Base-by-base conservation (phyloP, 2,888 invertebrate species). In the Allygus modestus region DNA sequence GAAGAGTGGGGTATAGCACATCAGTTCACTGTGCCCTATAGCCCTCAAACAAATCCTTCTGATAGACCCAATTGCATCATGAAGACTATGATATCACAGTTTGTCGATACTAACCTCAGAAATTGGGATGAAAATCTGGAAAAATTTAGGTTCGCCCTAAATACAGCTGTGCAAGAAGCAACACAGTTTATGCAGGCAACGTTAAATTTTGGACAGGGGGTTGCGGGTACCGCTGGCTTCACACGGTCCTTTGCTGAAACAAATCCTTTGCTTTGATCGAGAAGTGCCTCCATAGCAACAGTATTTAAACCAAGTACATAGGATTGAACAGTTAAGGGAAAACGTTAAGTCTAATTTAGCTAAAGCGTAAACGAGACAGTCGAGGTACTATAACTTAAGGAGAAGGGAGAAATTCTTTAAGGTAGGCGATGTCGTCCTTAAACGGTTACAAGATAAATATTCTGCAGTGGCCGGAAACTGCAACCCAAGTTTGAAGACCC, bases 51-150 rank as follows among this genome's bases (percentile, higher is more conserved):
- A 7, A 90, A 90, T 82, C 89, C 89, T 0, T 89, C 88, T 0
- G 89, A 90, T 85, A 43, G 89, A 7, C 84, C 87, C 0, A 90
- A 89, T 79, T 82, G 87, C 15, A 87, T 87, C 0, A 23, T 89
- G 0, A 89, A 89, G 81, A 89, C 89, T 0, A 89, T 90, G 88
- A 88, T 89, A 0, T 86, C 88, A 0, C 86, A 88, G 31, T 89
- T 86, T 37, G 88, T 89, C 5, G 84, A 86, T 0, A 58, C 84
- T 0, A 85, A 89, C 41, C 89, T 89, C 7, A 83, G 84, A 1
- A 73, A 85, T 0, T 88, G 88, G 88, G 88, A 87, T 33, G 17
- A 85, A 0, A 46, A 84, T 23, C 1, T 87, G 0, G 69, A 85
- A 9, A 87, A 87, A 37, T 51, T 87, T 0, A 81, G 65, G 9